Base-by-base conservation (phyloP, 2,888 invertebrate genomes). In the Chaitophorus viminalis region DNA sequence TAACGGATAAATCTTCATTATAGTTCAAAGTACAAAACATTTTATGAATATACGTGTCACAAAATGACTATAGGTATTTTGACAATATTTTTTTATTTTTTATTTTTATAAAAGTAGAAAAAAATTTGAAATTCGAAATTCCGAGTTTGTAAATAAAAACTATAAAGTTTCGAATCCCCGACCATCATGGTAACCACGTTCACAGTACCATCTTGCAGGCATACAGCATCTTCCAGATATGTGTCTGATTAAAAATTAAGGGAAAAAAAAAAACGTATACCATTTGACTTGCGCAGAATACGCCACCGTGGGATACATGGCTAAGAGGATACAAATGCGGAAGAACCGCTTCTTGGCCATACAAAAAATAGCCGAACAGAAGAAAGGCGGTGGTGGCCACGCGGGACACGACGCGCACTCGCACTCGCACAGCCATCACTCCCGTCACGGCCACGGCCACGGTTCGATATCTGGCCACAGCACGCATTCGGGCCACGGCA, bases 241-340 rank as follows among this genome's bases (percentile, higher is more conserved):
- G 21, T 54, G 18, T 60, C 60, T 21, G n/a, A n/a, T n/a, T n/a
- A n/a, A n/a, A n/a, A n/a, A n/a, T n/a, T n/a, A n/a, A n/a, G n/a
- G n/a, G n/a, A n/a, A n/a, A n/a, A n/a, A n/a, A n/a, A n/a, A n/a
- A 60, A 60, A 60, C 21, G 17, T 8, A 9, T 31, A 17, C 17
- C 1, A 11, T 21, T n/a, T 14, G 29, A 31, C n/a, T 89, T 89
- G 93, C 93, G 90, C 94, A 97, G 99, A 99, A 93, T 99, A 98
- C 93, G 98, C 99, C 90, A 97, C 98, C 90, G 99, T 99, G 90
- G 98, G 98, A 90, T 99, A 99, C 93, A 97, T 98, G 96, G 98
- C 97, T 90, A 98, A 98, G 93, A 94, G 98, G 92, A 97, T 98
- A 93, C 97, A 97, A 92, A 97, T 98, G 97, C 94, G 97, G 91